Evolutionary conservation across 1,140 invertebrate species (phyloP), one percentile per base, ranked within the genome.

Genomic region (Drosophila ficusphila): DNA sequence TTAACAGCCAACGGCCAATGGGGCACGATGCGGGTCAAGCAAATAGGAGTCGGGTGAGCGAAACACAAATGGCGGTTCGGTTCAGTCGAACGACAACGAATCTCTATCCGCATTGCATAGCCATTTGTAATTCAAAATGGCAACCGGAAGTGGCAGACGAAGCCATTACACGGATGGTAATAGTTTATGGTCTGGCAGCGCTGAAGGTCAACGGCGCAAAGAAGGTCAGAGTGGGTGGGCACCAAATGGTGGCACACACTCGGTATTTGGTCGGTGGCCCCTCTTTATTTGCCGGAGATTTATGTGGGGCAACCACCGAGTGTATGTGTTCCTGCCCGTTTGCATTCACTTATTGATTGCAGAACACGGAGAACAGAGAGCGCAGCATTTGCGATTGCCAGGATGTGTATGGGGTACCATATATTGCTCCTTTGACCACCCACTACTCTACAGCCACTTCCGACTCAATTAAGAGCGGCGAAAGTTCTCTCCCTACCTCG

Each of bases 81-180:
- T 47, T 12, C 25, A 14, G 21, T 54, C 38, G 38, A 47, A 47
- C 19, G 33, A 21, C 25, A 47, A 47, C 19, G 33, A 21, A 3
- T 52, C 18, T 19, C 34, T 31, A 6, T 41, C 16, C 7, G 12
- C 4, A 7, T 6, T 61, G 67, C 64, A 19, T 1, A 18, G 67
- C 49, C 68, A 70, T 70, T 70, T 70, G 67, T 70, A 70, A 70
- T 70, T 70, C 51, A 58, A 72, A 72, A 72, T 72, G 69, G 68
- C 69, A 72, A 72, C 46, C 69, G 69, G 69, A 72, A 72, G 57
- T 72, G 70, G 42, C 48, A 25, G 56, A 73, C 57, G 61, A 70
- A 49, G 42, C 67, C 67, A 69, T 51, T 71, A 58, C 67, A 71
- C 47, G 21, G 61, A 60, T 19, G 39, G 39, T 16, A 29, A 48